Percentiles rank a stretch among this genome's conserved stretches.
phyloP scores from a whole-genome alignment of 1,140 invertebrate genomes.

The Teleogryllus occipitalis region DNA sequence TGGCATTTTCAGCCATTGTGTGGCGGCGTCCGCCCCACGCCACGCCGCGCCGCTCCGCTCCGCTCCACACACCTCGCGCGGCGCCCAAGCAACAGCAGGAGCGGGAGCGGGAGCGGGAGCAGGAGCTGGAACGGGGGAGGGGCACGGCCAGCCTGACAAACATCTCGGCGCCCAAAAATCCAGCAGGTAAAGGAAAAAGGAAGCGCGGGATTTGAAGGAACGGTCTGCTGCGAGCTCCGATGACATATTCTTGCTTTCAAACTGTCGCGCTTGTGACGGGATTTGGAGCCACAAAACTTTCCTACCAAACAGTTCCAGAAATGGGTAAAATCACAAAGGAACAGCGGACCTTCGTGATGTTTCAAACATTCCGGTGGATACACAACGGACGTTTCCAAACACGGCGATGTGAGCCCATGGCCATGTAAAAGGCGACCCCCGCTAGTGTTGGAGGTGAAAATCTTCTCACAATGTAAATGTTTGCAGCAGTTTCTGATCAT shows the following conservation, averaged over 20 bases:
- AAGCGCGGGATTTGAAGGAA: not conserved
- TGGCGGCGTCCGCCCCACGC: too few relatives aligned
- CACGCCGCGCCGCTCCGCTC: too few relatives aligned
- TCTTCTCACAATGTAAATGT: too few relatives aligned
- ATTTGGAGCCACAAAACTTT: not conserved
- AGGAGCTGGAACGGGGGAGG: too few relatives aligned
- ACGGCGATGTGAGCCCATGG: not conserved
- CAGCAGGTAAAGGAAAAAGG: not conserved
- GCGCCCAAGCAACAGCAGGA: too few relatives aligned
- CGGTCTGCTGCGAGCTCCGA: not conserved
- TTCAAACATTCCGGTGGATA: not conserved
- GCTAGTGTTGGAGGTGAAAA: not conserved
- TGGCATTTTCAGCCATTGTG: too few relatives aligned
- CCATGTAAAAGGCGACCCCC: not conserved
- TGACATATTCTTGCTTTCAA: not conserved
- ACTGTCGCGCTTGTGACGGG: not conserved
- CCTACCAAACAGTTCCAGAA: not conserved
- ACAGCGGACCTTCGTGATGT: not conserved
- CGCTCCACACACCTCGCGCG: too few relatives aligned
- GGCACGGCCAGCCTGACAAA: not conserved
- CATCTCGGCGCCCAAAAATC: not conserved
- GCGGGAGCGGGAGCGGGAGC: too few relatives aligned
- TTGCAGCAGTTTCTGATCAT: too few relatives aligned
- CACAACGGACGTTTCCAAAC: not conserved
- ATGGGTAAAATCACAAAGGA: not conserved